These are phyloP conservation scores for Labrus mixtus DNA, from an alignment of 2,113 vertebrate genomes.

Conservation along the genomic window DNA sequence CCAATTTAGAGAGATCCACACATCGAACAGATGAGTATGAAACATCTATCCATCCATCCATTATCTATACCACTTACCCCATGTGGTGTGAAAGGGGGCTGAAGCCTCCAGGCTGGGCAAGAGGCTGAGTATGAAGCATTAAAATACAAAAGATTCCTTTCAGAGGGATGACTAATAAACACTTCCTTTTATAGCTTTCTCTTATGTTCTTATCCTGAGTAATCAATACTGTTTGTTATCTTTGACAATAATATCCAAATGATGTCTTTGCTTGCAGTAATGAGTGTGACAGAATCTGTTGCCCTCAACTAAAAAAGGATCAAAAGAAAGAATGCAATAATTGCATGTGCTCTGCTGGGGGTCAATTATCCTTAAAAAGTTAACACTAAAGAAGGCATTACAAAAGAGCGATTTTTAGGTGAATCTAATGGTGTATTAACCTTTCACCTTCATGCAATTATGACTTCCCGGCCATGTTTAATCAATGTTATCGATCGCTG, in stretches of 20 bases:
- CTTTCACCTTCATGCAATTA: conserved; percentile 69
- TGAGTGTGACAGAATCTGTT: conserved; percentile 7
- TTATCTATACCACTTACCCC: too few species aligned
- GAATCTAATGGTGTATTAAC: conserved; percentile 56
- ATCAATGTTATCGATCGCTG: conserved; percentile 66
- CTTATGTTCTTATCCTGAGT: neutral
- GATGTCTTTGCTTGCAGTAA: conserved; percentile 1
- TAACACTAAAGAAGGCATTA: conserved; percentile 22
- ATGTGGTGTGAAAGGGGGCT: too few species aligned
- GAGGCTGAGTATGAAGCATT: too few species aligned
- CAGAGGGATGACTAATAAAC: neutral
- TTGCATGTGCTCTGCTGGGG: conserved; percentile 24
- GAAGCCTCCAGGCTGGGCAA: too few species aligned
- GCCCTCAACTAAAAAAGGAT: conserved; percentile 1
- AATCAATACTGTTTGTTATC: neutral
- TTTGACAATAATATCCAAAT: conserved; percentile 13
- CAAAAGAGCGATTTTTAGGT: conserved; percentile 12
- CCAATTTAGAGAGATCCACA: too few species aligned
- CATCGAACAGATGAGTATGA: too few species aligned
- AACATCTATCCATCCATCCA: too few species aligned
- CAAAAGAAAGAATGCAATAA: conserved; percentile 43
- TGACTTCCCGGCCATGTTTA: conserved; percentile 57
- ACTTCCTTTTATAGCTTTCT: conserved; percentile 5
- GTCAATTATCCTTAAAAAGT: conserved; percentile 39
- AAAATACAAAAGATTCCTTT: neutral